Evolutionary conservation across 2,888 invertebrate genomes (phyloP), one percentile per base, ranked within the genome.

Genomic region (Tenthredo amoena): DNA sequence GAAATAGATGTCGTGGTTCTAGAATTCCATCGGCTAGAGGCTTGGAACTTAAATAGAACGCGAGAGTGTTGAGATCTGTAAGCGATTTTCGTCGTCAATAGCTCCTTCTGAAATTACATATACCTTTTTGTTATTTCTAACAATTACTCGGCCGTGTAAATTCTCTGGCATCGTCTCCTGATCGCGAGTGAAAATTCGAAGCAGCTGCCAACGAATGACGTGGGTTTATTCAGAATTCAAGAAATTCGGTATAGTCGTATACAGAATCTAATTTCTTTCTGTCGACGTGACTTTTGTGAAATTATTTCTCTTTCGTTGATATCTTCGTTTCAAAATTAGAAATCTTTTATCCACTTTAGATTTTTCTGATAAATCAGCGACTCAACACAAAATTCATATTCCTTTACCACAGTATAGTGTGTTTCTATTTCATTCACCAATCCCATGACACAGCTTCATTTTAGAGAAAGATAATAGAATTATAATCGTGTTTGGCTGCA

Each of bases 111-210:
- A 37, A 71, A 15, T 71, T 31, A 71, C n/a, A 71, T 71, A 71
- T n/a, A 47, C 15, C 12, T 40, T 47, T 47, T 21, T 76, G 21
- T n/a, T 76, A 76, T 76, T 47, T 21, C 12, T 10, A 47, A 76
- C 76, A 47, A 76, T 76, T 47, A 76, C 47, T 76, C 76, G 40
- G 40, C 26, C 76, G 47, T 47, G 31, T 47, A 21, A 10, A 47
- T 47, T 47, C 18, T 76, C 43, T 76, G 43, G 76, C 47, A 47
- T 26, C 76, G n/a, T 40, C 15, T 43, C 37, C 10, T 21, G 40
- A 72, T 68, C 31, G 68, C 31, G 68, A 10, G 31, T 31, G 15
- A 68, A 68, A 68, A 68, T 68, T 68, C 40, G 72, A n/a, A 76
- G 31, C 47, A 10, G 31, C 21, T 43, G 43, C 76, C 71, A 71